Evolutionary conservation across 1,140 invertebrate genomes (phyloP).

Genomic region (Rhagoletis pomonella): DNA sequence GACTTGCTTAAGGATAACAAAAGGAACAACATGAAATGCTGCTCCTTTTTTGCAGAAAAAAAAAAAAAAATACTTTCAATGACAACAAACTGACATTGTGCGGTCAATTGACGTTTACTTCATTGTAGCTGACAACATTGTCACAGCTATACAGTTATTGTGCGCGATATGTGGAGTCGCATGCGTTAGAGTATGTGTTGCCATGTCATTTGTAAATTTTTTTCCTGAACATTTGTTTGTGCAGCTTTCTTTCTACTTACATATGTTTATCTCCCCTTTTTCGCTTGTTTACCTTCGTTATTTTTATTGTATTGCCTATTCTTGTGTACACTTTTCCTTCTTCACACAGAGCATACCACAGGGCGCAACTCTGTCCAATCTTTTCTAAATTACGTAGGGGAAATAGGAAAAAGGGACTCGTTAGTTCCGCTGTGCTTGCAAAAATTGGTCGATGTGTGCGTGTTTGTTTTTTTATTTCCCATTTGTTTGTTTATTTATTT

Average conservation of each 20-base stretch:
- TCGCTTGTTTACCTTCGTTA: neutral
- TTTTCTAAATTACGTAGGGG: neutral
- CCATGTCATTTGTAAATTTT: too few relatives aligned
- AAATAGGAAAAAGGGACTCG: neutral
- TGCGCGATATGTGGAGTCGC: constrained; percentile 18
- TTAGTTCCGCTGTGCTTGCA: neutral
- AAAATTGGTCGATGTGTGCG: neutral
- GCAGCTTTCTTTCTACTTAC: neutral
- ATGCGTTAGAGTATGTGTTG: too few relatives aligned
- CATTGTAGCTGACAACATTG: too few relatives aligned
- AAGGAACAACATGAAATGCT: neutral
- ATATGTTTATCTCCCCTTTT: neutral
- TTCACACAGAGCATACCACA: neutral
- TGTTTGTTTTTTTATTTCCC: neutral
- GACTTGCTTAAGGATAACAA: too few relatives aligned
- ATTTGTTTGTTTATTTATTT: constrained; percentile 8
- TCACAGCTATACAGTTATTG: too few relatives aligned
- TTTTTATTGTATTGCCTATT: constrained; percentile 10
- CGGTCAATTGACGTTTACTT: constrained; percentile 60
- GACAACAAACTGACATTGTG: constrained; percentile 56
- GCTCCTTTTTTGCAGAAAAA: neutral
- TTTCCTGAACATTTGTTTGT: too few relatives aligned
- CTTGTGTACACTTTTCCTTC: constrained; percentile 50
- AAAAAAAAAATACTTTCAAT: neutral
- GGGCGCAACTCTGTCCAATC: neutral